Conservation (phyloP, 2,113 vertebrate genomes). For the Phalacrocorax carbo region DNA sequence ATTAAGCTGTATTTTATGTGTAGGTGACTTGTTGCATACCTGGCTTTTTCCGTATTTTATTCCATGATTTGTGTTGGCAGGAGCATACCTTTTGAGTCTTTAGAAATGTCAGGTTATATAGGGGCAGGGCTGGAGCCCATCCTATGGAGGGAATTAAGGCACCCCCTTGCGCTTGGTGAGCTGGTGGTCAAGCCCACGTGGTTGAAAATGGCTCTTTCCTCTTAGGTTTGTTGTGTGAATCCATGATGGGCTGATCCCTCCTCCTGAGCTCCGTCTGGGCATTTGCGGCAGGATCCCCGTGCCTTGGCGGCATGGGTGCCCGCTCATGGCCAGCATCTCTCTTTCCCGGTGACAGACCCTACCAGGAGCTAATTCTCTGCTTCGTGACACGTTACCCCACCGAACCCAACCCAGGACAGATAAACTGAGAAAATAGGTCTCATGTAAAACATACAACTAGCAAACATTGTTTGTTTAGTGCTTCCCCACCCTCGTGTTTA, state of each 20-base stretch:
- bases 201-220: background rate
- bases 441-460: conserved; percentile 14
- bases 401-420: background rate
- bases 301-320: accelerated
- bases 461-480: conserved; percentile 45
- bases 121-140: accelerated
- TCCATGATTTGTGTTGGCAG: background rate
- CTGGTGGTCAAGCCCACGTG: accelerated
- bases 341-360: background rate
- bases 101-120: background rate
- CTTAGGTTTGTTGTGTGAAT: background rate
- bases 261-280: accelerated
- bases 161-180: background rate
- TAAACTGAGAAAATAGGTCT: conserved; percentile 37
- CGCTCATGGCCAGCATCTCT: background rate
- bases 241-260: background rate
- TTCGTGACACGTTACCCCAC: background rate
- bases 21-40: background rate
- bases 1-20: background rate
- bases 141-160: background rate
- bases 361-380: background rate
- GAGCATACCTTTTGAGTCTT: background rate
- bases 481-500: conserved; percentile 34
- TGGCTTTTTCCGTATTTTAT: background rate
- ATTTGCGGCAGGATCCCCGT: background rate